Evolutionary conservation across 2,797 vertebrate genomes (phyloP), one percentile per base, ranked within the genome.

Genomic region (Sylvilagus floridanus): DNA sequence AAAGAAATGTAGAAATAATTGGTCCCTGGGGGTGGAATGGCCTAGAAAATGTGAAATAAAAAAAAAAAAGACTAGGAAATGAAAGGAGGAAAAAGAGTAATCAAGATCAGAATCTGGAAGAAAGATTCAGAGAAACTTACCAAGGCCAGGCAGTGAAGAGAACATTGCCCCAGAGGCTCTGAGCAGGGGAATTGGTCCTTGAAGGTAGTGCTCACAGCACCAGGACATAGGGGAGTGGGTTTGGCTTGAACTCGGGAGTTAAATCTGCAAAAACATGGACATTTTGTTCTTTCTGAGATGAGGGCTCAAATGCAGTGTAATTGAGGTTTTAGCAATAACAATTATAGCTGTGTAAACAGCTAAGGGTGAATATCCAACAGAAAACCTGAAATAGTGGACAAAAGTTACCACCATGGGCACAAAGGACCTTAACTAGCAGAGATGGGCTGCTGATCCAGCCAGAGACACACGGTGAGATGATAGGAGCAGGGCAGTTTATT

Each of bases 1-100:
- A 84, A 90, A 86, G 54, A 90, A 93, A 93, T 79, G 30, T 35
- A 95, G 76, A 95, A 84, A 88, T 90, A 66, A 92, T 90, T 82
- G 72, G 73, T n/a, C 66, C 28, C 28, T 54, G 0, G 4, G 7
- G 60, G 19, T 90, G 4, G 10, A 6, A 85, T 71, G 52, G 5
- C 71, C 65, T 79, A 77, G 19, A 90, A 88, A 84, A n/a, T 79
- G 7, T 82, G 35, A 1, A 47, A 47, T 47, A 47, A 47, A 2
- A 16, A n/a, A 4, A 57, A 69, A 81, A 42, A 63, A 35, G 28
- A 78, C 30, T 94, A 87, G 28, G 30, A 88, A 81, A 76, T 16
- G 7, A 93, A 93, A 93, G 94, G 24, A 73, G 47, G 66, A 79
- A 78, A 73, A 12, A 75, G 54, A 81, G 0, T 66, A 93, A 89